Conservation (phyloP, 2,888 invertebrate species). For the Yponomeuta cagnagella region DNA sequence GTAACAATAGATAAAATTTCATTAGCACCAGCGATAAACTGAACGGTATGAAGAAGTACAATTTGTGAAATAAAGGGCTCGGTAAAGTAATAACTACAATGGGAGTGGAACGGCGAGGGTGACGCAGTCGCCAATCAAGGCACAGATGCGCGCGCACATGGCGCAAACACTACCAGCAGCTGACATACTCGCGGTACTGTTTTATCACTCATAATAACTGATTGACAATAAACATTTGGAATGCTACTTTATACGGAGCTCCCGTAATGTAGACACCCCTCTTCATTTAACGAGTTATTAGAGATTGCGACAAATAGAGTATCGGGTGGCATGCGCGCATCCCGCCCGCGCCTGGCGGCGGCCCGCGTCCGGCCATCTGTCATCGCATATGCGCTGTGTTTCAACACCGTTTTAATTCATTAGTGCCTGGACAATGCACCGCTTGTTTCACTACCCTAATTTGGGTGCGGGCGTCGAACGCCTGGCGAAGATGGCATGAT, state of each 20-base stretch:
- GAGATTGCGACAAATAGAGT: conserved; percentile 60
- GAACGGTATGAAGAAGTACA: conserved; percentile 9
- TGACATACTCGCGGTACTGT: background rate
- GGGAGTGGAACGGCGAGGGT: conserved; percentile 36
- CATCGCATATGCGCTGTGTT: conserved; percentile 65
- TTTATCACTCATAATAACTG: conserved; percentile 14
- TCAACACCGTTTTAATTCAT: conserved; percentile 70
- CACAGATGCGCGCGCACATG: conserved; percentile 63
- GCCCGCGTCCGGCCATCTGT: conserved; percentile 70
- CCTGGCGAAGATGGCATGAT: conserved; percentile 4
- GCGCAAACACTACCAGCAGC: conserved; percentile 24
- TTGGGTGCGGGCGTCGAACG: conserved; percentile 25
- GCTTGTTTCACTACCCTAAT: conserved; percentile 47
- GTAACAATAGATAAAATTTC: conserved; percentile 64
- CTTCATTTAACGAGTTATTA: conserved; percentile 42
- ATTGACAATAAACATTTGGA: conserved; percentile 14
- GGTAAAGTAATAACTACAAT: conserved; percentile 32
- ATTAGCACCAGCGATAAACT: conserved; percentile 30
- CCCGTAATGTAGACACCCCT: conserved; percentile 22
- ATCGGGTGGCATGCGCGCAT: conserved; percentile 59
- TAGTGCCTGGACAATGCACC: conserved; percentile 55
- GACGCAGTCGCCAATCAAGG: conserved; percentile 46
- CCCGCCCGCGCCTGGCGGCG: conserved; percentile 36
- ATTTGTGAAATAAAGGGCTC: conserved; percentile 29
- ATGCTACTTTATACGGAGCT: conserved; percentile 9